Percentiles rank a stretch among this genome's conserved stretches.
These are phyloP conservation scores for Odontomyia ornata DNA, from an alignment of 2,888 invertebrate genomes.

Conservation along the genomic window DNA sequence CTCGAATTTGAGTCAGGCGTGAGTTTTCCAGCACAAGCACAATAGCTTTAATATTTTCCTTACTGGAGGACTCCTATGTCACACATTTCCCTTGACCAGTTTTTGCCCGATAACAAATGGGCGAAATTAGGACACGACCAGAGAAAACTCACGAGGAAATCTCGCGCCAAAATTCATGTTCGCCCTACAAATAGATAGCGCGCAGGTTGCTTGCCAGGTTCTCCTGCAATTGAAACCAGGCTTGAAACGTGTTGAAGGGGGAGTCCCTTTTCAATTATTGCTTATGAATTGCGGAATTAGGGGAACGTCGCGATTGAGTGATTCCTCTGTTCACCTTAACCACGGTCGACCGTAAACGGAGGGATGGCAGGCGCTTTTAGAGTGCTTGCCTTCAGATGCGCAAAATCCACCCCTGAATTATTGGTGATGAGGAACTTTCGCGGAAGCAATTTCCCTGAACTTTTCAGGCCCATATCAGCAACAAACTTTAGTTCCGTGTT, in stretches of 20 bases:
- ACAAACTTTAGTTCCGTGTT: slow-evolving; percentile 61
- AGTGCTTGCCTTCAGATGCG: slow-evolving; percentile 21
- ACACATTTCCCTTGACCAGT: no score
- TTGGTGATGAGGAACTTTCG: background rate
- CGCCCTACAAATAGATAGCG: background rate
- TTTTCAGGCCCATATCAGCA: slow-evolving; percentile 34
- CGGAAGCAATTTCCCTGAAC: slow-evolving; percentile 34
- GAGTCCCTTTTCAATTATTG: slow-evolving; percentile 10
- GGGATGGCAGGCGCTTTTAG: background rate
- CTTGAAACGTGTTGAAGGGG: background rate
- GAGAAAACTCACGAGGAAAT: background rate
- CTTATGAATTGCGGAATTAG: slow-evolving; percentile 12
- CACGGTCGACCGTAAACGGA: background rate
- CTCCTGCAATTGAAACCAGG: background rate
- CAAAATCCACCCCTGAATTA: slow-evolving; percentile 34
- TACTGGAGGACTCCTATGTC: no score
- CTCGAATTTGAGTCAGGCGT: no score
- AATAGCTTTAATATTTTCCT: no score
- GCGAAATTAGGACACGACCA: no score
- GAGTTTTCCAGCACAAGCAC: no score
- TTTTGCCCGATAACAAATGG: no score
- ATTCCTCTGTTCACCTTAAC: no score
- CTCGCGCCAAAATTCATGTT: background rate
- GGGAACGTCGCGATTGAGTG: slow-evolving; percentile 20
- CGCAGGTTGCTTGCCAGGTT: background rate